Base-by-base conservation (phyloP, 1,140 invertebrate species). In the Pseudomyrmex cubaensis region DNA sequence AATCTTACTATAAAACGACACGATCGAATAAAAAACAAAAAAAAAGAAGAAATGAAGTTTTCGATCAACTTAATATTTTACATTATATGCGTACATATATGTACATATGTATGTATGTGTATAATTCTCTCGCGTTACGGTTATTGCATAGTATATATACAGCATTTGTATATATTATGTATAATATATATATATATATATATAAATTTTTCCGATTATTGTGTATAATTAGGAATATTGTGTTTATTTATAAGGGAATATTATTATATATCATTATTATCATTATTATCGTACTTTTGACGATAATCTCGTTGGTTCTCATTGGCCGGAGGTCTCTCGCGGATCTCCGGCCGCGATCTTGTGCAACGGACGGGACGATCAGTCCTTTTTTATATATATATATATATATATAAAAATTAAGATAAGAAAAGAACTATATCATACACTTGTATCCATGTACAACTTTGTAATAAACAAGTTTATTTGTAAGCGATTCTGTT, bases 401-500 rank as follows among this genome's bases (percentile, higher is more conserved):
- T 57, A 64, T 63, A 56, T 35, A 35, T 35, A 35, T 35, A 35
- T 0, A 35, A 35, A 35, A 35, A 35, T 35, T 35, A 35, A 35
- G 5, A 87, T 80, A 20, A 70, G 15, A 44, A 35, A 75, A 61
- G 35, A 72, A 80, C 84, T 44, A 46, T 57, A 35, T 64, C 75
- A 87, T 69, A 35, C 35, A 35, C 46, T 77, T 86, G 22, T 83
- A 85, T 25, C 56, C 56, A 83, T 85, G 64, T 88, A 86, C 82
- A 87, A 88, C 74, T 89, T 90, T 92, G 73, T 90, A 89, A 84
- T 85, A 87, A 86, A 89, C 70, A 57, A 75, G 72, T 83, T 91
- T 83, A 89, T 83, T 90, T 82, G 63, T 86, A 92, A 90, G 73
- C 1, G 54, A 63, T 66, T 10, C 13, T 12, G 46, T 63, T 63